Base-by-base conservation (phyloP, 2,797 vertebrate species). In the Cryptoprocta ferox region DNA sequence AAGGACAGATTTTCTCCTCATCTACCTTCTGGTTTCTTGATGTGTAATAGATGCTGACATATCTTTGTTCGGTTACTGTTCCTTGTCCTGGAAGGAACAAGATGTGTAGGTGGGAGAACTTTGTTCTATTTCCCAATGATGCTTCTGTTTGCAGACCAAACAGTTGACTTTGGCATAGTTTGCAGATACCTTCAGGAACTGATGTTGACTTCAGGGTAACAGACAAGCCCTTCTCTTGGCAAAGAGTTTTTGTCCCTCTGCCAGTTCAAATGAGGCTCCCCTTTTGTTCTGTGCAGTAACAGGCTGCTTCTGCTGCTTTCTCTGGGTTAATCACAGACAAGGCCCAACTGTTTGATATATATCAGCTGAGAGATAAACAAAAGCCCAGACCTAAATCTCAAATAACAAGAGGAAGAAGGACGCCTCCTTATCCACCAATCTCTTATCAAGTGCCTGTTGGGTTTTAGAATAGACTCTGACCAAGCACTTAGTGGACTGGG, bases 181-280 rank as follows among this genome's bases (percentile, higher is more conserved):
- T 90, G 70, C 50, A 5, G 85, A 61, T 88, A 85, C 66, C 89
- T 86, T 66, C 93, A 91, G 95, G 96, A 92, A 76, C 84, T 76
- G 45, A 61, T 61, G 42, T 24, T 83, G 89, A 84, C 66, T 91
- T 53, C 35, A 35, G 39, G 95, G 30, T 88, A 75, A 71, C 89
- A 97, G 79, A 87, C 66, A n/a, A 73, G 32, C 81, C 24, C 68
- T 95, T 94, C 88, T 96, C 87, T 65, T 61, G 81, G 61, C 48
- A 4, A 42, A 24, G 75, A 53, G 82, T 75, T 94, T 80, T 19
- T 83, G 35, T 91, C 88, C 66, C 63, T 70, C 82, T 70, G 48
- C 84, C 42, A 78, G 93, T 92, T 97, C 94, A 95, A 21, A 28
- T 84, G 85, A 97, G 96, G 85, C n/a, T 97, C n/a, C 10, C 28